Base-by-base conservation (phyloP, 1,140 invertebrate genomes). In the Gryon sp. region DNA sequence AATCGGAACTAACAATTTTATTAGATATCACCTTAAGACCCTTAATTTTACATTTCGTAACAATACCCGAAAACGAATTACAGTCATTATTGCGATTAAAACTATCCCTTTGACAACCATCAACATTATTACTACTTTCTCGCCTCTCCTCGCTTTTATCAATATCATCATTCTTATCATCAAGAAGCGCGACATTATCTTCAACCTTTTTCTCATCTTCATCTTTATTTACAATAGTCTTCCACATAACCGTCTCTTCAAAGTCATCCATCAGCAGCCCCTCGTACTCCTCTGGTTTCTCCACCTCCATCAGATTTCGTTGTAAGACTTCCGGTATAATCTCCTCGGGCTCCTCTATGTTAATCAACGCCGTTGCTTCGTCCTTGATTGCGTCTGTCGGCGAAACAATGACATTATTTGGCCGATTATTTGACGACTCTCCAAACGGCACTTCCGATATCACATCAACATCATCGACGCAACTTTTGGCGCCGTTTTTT, bases 11-110 rank as follows among this genome's bases (percentile, higher is more conserved):
- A 34, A 88, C 80, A 28, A 83, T 59, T 57, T 86, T 65, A 55
- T 82, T 79, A 1, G 87, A 88, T 63, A 87, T 79, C 36, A 88
- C 72, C 79, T 77, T 82, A 4, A 86, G 85, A 5, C 53, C 46
- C 48, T 74, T 41, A 20, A 46, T 34, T 16, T 19, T 62, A 9
- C n/a, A n/a, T n/a, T n/a, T n/a, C n/a, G n/a, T n/a, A n/a, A n/a
- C n/a, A n/a, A n/a, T n/a, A n/a, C n/a, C n/a, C n/a, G n/a, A n/a
- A n/a, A n/a, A n/a, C n/a, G n/a, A n/a, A n/a, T n/a, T n/a, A n/a
- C n/a, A n/a, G n/a, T n/a, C n/a, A n/a, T n/a, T n/a, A n/a, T n/a
- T n/a, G n/a, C n/a, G n/a, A n/a, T n/a, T n/a, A n/a, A n/a, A n/a
- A n/a, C n/a, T n/a, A n/a, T n/a, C n/a, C n/a, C n/a, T n/a, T n/a